Evolutionary conservation across 2,113 vertebrate genomes (phyloP).

Genomic region (Oncorhynchus gorbuscha): DNA sequence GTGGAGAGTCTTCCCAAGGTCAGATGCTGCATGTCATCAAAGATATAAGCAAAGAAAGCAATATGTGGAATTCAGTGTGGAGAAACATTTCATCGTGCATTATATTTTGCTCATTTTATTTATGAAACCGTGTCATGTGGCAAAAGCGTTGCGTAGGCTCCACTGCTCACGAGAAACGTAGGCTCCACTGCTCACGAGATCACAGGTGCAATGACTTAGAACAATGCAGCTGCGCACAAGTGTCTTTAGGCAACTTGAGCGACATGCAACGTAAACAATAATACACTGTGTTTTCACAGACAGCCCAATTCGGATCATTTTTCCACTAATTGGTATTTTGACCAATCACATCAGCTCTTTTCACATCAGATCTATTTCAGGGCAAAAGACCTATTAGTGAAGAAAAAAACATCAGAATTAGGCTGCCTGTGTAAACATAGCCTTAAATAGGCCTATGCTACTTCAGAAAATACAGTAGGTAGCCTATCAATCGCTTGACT

Average conservation of each 20-base stretch:
- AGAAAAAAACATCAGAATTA: no score
- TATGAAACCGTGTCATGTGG: constrained; percentile 26
- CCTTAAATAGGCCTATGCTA: no score
- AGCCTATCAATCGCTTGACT: not conserved
- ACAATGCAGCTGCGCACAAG: constrained; percentile 36
- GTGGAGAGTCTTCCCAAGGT: not conserved
- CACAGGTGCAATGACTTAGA: constrained; percentile 42
- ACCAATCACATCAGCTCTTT: no score
- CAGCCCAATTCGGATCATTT: no score
- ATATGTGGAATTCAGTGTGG: no score
- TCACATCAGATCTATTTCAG: no score
- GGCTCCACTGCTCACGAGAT: constrained; percentile 15
- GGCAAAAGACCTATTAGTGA: no score
- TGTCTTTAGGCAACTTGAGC: constrained; percentile 31
- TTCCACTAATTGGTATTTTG: no score
- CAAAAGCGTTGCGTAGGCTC: constrained; percentile 18
- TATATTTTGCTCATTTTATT: not conserved
- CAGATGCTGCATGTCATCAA: not conserved
- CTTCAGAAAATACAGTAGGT: constrained; percentile 10
- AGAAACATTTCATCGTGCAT: no score
- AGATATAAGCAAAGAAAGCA: no score
- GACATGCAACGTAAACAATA: not conserved
- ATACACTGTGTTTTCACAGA: not conserved
- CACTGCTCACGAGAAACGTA: constrained; percentile 18
- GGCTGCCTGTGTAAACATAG: no score